phyloP scores from a whole-genome alignment of 2,888 invertebrate genomes.

The Heliconius hortense region DNA sequence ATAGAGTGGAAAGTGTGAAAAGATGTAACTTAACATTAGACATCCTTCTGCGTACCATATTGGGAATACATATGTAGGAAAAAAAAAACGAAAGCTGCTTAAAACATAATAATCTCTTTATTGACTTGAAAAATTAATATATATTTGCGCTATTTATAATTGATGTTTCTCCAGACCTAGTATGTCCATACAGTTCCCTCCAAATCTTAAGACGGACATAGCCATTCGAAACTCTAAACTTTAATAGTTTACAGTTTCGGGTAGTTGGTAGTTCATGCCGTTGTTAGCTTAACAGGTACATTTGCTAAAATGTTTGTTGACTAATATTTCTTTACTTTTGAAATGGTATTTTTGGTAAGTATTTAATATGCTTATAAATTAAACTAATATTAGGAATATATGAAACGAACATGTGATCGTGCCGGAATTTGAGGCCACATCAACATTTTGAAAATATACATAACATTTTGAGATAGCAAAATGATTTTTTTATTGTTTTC shows the following conservation, averaged over 20 bases:
- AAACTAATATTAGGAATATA: too few relatives aligned
- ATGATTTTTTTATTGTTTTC: too few relatives aligned
- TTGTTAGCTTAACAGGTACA: constrained; percentile 13
- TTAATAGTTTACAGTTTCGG: constrained; percentile 28
- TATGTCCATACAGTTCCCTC: constrained; percentile 16
- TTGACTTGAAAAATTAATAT: neutral
- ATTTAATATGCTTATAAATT: neutral
- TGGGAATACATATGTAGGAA: too few relatives aligned
- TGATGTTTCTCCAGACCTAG: constrained; percentile 13
- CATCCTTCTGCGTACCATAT: too few relatives aligned
- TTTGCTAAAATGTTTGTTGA: neutral
- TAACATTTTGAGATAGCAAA: too few relatives aligned
- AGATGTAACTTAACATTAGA: too few relatives aligned
- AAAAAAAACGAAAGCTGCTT: too few relatives aligned
- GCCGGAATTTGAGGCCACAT: too few relatives aligned
- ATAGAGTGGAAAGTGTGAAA: too few relatives aligned
- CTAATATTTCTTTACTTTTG: neutral
- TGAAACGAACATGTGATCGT: too few relatives aligned
- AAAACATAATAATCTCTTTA: too few relatives aligned
- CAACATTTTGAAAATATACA: too few relatives aligned
- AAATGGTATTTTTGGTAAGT: neutral
- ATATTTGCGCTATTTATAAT: neutral
- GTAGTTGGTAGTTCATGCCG: neutral
- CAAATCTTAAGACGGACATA: constrained; percentile 24
- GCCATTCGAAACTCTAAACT: constrained; percentile 29